Conservation (phyloP, 2,113 vertebrate species). For the Riparia riparia region DNA sequence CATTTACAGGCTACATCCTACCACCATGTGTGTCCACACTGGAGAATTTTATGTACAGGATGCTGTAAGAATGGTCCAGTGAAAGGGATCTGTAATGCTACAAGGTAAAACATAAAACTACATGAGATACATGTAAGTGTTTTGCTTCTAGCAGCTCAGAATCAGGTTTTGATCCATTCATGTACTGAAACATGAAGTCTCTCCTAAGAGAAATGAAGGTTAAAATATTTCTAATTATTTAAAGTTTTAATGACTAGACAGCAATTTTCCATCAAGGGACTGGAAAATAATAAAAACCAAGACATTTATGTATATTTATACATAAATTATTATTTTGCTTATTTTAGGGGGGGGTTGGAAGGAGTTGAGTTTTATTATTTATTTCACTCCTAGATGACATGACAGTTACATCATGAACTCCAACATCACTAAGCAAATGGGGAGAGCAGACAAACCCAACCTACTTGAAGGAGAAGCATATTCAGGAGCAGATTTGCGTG, state of each 20-base stretch:
- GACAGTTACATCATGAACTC: neutral
- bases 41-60: neutral
- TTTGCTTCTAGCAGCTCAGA: conserved; percentile 60
- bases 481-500: conserved; percentile 82
- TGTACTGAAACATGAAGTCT: conserved; percentile 39
- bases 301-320: neutral
- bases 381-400: neutral
- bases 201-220: conserved; percentile 56
- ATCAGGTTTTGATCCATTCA: neutral
- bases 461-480: conserved; percentile 91
- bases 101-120: neutral
- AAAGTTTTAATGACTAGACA: neutral
- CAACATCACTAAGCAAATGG: neutral
- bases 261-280: neutral
- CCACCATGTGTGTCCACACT: neutral
- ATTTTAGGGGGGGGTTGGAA: neutral
- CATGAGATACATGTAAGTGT: neutral
- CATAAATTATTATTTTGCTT: neutral
- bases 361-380: neutral
- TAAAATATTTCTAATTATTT: neutral
- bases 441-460: conserved; percentile 56
- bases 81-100: neutral
- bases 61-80: neutral
- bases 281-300: neutral
- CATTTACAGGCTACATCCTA: neutral